Conservation (phyloP, 2,113 vertebrate genomes). For the Leucopternis melanops region DNA sequence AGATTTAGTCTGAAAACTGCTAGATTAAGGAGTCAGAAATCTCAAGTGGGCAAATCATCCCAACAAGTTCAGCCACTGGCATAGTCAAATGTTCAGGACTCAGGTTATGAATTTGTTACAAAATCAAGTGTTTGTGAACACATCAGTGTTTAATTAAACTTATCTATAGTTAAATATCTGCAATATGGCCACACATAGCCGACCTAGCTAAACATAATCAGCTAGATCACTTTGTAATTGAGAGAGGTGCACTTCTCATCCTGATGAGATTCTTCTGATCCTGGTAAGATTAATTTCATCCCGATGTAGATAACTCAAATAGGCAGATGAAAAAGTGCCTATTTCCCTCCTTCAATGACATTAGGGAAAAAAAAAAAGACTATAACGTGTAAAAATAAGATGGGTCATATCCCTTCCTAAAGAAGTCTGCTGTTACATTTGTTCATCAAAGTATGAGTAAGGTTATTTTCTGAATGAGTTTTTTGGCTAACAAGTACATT, state of each 20-base stretch:
- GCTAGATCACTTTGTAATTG: background rate
- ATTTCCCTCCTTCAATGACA: background rate
- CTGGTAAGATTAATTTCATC: background rate
- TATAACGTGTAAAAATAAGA: background rate
- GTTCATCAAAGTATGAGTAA: slow-evolving; percentile 39
- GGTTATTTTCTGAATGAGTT: slow-evolving; percentile 15
- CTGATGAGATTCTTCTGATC: background rate
- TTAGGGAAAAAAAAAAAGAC: background rate
- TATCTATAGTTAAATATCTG: background rate
- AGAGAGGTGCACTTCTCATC: background rate
- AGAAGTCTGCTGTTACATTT: background rate
- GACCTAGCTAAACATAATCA: background rate
- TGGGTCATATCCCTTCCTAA: background rate
- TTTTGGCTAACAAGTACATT: slow-evolving; percentile 44
- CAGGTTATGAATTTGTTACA: background rate
- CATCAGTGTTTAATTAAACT: background rate
- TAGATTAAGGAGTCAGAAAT: background rate
- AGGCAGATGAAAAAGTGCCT: background rate
- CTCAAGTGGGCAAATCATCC: background rate
- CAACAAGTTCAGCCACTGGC: background rate
- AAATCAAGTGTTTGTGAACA: background rate
- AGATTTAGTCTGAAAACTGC: background rate
- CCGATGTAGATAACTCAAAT: background rate
- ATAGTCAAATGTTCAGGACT: background rate
- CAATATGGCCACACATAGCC: background rate